Evolutionary conservation across 2,797 vertebrate species (phyloP), one percentile per base, ranked within the genome.

Genomic region (Pitangus sulphuratus): DNA sequence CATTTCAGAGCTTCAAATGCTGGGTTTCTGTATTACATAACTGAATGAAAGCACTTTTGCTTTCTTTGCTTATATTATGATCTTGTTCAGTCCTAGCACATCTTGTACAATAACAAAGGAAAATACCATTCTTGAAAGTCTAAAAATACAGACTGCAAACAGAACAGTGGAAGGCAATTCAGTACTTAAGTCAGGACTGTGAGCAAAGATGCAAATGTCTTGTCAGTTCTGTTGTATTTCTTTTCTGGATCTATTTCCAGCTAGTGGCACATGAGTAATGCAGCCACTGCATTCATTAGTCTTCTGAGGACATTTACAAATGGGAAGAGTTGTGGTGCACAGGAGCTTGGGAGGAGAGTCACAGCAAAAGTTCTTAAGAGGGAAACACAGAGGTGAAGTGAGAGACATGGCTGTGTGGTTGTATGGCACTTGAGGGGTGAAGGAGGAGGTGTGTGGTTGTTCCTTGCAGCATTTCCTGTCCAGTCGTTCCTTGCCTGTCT

Each of bases 41-140:
- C 6, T 66, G 48, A 83, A 60, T 75, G 35, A 65, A 95, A 93
- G 60, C 45, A 62, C 14, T 71, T 89, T 68, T 48, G 45, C 64
- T 83, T 71, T 80, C 72, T 84, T 88, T 90, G 72, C 53, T 88
- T 86, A 22, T 64, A 15, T 84, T 87, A 56, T 39, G 20, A 11
- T 87, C 20, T 15, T 85, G 17, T 70, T 87, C 30, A 75, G 11
- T 56, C 3, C 82, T 50, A 31, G 48, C 35, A 90, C 79, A 78
- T 90, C 76, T 86, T 90, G 79, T 95, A 71, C 69, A 76, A 51
- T 90, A 90, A 78, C 90, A 95, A 86, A 84, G 77, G 61, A 86
- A 94, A 94, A 96, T 86, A 72, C 62, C 17, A 11, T 58, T 44
- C 77, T 37, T 30, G 11, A 47, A 47, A 82, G 78, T 50, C 93